Evolutionary conservation across 1,140 invertebrate species (phyloP), one percentile per base, ranked within the genome.

Genomic region (Protaetia brevitarsis): DNA sequence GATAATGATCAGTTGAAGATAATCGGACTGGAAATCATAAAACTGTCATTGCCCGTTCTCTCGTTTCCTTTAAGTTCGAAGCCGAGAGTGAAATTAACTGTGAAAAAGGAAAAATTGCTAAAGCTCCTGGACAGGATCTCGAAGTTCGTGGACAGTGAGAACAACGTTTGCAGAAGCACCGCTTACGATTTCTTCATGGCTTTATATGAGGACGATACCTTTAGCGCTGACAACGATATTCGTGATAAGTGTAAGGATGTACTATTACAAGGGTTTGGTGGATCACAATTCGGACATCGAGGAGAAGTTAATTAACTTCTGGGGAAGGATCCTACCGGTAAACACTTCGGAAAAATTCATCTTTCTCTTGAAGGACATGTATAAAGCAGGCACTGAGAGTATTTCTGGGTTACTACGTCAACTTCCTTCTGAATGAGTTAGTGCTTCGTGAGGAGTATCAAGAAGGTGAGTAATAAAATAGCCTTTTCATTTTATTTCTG

Each of bases 21-120:
- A 26, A 66, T 82, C 2, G 79, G 81, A 65, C 72, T 90, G 28
- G 79, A 83, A 69, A 82, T 88, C 26, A 79, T 89, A 0, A 72
- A 82, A 16, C 75, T 77, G 31, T 23, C 30, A 4, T 62, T 62
- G n/a, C 29, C 31, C 5, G 8, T 34, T 30, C 16, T 62, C n/a
- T n/a, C n/a, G n/a, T n/a, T n/a, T 34, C n/a, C 34, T 21, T 34
- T 36, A n/a, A 61, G 28, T 29, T n/a, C 31, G 8, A 62, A 31
- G 19, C 2, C 29, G 0, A 3, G 16, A 28, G 57, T 21, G 21
- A 31, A n/a, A 59, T 59, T 51, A 19, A 10, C 26, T 10, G 41
- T 51, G 1, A 51, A 23, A 23, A 51, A 51, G 19, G 41, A 51
- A 19, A 19, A 56, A 30, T 28, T 64, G 2, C 3, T 64, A 6